Evolutionary conservation across 2,888 invertebrate species (phyloP).

Genomic region (Melanostoma mellinum): DNA sequence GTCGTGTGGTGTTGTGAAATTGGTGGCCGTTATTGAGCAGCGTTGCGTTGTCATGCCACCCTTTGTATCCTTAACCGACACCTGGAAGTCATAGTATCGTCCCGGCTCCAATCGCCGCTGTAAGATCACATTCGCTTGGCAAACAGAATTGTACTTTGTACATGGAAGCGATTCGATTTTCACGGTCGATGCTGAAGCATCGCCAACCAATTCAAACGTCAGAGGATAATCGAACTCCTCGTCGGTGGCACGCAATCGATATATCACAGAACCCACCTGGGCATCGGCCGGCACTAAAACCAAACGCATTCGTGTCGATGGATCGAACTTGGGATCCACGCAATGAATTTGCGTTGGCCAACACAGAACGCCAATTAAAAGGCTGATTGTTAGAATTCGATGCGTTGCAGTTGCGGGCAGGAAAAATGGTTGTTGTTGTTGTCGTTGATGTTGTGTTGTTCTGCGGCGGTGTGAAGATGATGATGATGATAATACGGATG

Average conservation of each 20-base stretch:
- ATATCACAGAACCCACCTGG: constrained; percentile 91
- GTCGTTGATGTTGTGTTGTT: constrained; percentile 47
- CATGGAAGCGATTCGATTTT: constrained; percentile 92
- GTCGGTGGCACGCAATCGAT: constrained; percentile 93
- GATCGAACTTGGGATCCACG: constrained; percentile 92
- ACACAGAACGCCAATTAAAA: constrained; percentile 79
- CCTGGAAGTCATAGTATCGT: constrained; percentile 91
- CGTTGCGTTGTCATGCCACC: constrained; percentile 89
- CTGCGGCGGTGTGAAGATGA: constrained; percentile 17
- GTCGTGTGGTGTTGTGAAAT: constrained; percentile 91
- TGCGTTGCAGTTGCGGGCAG: constrained; percentile 77
- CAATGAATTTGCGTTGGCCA: constrained; percentile 77
- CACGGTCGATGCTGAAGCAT: constrained; percentile 89
- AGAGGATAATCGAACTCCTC: constrained; percentile 94
- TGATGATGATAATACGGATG: constrained; percentile 33
- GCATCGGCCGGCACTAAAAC: constrained; percentile 93
- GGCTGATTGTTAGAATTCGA: constrained; percentile 80
- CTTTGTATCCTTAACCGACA: constrained; percentile 88
- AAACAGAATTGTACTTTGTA: constrained; percentile 92
- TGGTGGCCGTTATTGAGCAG: constrained; percentile 92
- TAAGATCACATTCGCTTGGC: constrained; percentile 93
- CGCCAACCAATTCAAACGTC: constrained; percentile 90
- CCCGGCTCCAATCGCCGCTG: constrained; percentile 89
- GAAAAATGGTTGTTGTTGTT: constrained; percentile 41
- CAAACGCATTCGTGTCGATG: constrained; percentile 91